Evolutionary conservation across 2,888 invertebrate genomes (phyloP).

Genomic region (Leuctra nigra): DNA sequence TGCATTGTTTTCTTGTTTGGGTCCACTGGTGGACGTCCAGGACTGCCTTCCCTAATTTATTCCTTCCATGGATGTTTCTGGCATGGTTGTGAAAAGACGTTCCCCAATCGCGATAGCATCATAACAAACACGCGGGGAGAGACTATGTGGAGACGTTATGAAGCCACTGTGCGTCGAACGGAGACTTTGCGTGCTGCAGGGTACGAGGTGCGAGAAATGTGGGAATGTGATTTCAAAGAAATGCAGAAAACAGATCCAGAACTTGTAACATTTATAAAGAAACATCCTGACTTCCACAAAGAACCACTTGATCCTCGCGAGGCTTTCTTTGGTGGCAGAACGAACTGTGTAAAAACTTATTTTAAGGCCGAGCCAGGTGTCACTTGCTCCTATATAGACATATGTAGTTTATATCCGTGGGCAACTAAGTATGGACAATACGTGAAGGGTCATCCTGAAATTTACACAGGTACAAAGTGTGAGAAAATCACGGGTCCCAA

Average conservation of each 20-base stretch:
- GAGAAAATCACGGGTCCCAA: not conserved
- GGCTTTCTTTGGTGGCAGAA: not conserved
- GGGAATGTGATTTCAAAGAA: not conserved
- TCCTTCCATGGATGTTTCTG: constrained; percentile 30
- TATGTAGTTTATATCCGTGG: constrained; percentile 1
- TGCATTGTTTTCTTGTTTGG: no score
- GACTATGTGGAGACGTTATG: constrained; percentile 21
- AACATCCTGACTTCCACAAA: not conserved
- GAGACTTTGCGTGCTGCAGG: constrained; percentile 21
- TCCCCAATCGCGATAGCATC: not conserved
- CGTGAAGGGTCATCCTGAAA: not conserved
- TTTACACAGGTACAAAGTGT: not conserved
- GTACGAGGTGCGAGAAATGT: constrained; percentile 21
- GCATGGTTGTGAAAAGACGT: constrained; percentile 30
- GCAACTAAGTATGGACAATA: not conserved
- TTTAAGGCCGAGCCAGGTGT: not conserved
- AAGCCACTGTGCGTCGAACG: constrained; percentile 23
- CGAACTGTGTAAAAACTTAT: not conserved
- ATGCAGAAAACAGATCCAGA: no score
- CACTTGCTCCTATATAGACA: not conserved
- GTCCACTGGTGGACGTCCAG: no score
- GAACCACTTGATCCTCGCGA: not conserved
- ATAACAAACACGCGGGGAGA: not conserved
- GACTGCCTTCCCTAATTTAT: no score
- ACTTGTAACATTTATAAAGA: no score